Evolutionary conservation across 1,140 invertebrate species (phyloP).

Genomic region (Elysia chlorotica): DNA sequence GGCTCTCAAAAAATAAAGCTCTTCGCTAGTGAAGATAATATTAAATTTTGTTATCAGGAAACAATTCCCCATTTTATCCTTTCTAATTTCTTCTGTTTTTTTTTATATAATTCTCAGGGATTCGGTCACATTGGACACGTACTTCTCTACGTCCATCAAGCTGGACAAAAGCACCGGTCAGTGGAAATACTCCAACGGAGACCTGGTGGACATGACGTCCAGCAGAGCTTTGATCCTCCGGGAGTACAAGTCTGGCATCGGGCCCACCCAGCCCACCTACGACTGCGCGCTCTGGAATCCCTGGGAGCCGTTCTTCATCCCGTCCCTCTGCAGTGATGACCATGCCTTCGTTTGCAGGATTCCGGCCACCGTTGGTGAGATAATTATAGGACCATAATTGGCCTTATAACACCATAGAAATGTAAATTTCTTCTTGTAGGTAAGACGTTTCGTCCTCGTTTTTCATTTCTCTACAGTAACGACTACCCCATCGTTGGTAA

Average conservation of each 20-base stretch:
- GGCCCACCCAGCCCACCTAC: not conserved
- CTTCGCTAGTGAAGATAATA: too few relatives aligned
- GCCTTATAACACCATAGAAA: too few relatives aligned
- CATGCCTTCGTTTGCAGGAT: not conserved
- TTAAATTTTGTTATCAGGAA: too few relatives aligned
- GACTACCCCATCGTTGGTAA: too few relatives aligned
- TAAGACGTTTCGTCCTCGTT: too few relatives aligned
- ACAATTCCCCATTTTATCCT: not conserved
- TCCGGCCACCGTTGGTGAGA: not conserved
- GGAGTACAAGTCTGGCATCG: not conserved
- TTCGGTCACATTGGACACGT: not conserved
- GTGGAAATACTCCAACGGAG: not conserved
- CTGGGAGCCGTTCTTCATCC: conserved; percentile 7
- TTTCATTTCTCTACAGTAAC: too few relatives aligned
- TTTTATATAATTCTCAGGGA: not conserved
- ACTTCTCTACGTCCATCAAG: not conserved
- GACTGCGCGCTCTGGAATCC: conserved; percentile 9
- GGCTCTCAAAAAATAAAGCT: too few relatives aligned
- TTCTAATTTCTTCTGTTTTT: not conserved
- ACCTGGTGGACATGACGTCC: not conserved
- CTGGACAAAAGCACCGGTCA: not conserved
- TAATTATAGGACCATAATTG: too few relatives aligned
- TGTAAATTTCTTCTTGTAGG: too few relatives aligned
- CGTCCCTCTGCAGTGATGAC: not conserved
- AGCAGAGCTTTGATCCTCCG: not conserved